Conservation (phyloP, 2,797 vertebrate species). For the Acestrorhynchus altus region DNA sequence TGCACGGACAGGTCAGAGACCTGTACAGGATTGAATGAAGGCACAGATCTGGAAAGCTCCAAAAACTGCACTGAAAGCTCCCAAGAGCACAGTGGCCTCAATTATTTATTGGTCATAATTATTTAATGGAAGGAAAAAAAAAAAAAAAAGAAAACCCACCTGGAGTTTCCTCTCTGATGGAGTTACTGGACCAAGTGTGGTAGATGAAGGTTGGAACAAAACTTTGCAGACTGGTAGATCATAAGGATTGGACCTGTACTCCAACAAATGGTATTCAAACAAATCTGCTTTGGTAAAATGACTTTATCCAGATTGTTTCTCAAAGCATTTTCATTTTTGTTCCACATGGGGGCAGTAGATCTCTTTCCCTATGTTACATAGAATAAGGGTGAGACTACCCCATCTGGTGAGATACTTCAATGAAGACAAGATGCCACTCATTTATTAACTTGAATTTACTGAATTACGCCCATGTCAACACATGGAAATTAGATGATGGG, state of each 20-base stretch:
- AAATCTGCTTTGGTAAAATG: too few species aligned
- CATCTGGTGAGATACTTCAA: not conserved
- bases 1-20: too few species aligned
- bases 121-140: too few species aligned
- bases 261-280: too few species aligned
- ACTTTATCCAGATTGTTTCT: too few species aligned
- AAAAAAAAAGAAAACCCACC: too few species aligned
- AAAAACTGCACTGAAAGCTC: too few species aligned
- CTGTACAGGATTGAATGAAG: too few species aligned
- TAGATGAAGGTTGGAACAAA: not conserved
- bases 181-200: not conserved
- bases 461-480: not conserved
- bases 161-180: too few species aligned
- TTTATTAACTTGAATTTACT: conserved; percentile 4
- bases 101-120: too few species aligned
- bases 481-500: not conserved
- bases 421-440: not conserved
- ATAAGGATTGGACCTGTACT: not conserved
- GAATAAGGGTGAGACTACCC: not conserved
- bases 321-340: conserved; percentile 19
- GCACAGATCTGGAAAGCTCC: too few species aligned
- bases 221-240: not conserved
- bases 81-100: too few species aligned
- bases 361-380: conserved; percentile 5
- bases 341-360: conserved; percentile 55